Evolutionary conservation across 2,888 invertebrate genomes (phyloP), one percentile per base, ranked within the genome.

Genomic region (Podotricha telesiphe): DNA sequence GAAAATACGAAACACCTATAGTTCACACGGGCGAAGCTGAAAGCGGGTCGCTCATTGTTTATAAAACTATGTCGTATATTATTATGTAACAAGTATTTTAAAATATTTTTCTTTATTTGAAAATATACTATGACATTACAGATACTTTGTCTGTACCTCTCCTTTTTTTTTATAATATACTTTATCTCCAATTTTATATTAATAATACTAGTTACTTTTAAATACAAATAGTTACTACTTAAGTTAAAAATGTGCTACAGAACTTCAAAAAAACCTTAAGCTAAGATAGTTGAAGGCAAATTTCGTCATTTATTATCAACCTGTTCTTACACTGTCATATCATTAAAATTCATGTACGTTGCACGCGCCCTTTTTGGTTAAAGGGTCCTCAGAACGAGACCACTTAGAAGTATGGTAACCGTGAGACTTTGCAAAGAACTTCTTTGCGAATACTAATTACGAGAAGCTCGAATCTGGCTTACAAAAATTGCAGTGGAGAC

Each of bases 381-480:
- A 55, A 71, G 71, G 66, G 65, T 19, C 61, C 71, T 70, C 65
- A 65, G 20, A 59, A 63, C 55, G 40, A 59, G 64, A 65, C 66
- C 68, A 62, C 69, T 65, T 67, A 70, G 64, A 71, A 73, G 70
- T 67, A 67, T 68, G 66, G 69, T 69, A 71, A 58, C 70, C 70
- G 67, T 71, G 68, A 73, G 74, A 71, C 69, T 73, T 66, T 69
- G 67, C 69, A 68, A 72, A 73, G 73, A 68, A 70, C 71, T 74
- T 73, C 74, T 73, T 73, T 67, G 71, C 70, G 71, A 73, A 74
- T 74, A 73, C 71, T 73, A 73, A 74, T 72, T 72, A 72, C 71
- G 53, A 50, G 62, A 28, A 48, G 67, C 71, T 69, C 58, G 59
- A 63, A 69, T 69, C 37, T 47, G 59, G 50, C 69, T 69, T 48